A percentile compares a stretch with the other conserved stretches of the same genome.
Conservation (phyloP, 2,797 vertebrate species). For the Chromis chromis region DNA sequence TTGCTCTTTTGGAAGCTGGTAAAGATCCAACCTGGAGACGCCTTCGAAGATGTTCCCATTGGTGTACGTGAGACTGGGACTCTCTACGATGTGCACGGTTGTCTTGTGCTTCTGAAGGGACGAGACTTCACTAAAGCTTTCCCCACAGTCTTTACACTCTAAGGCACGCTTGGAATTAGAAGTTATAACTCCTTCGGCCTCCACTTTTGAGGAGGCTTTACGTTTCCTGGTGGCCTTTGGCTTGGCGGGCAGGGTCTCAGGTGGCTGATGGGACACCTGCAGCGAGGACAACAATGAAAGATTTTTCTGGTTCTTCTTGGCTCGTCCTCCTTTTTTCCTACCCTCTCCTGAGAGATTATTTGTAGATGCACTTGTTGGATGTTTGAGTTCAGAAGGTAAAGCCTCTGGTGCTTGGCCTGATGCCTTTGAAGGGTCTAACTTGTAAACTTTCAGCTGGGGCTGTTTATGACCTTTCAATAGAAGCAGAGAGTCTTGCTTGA, state of each 20-base stretch:
- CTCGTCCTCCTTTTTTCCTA: slow-evolving; percentile 71
- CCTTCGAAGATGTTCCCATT: slow-evolving; percentile 82
- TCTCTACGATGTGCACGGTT: slow-evolving; percentile 76
- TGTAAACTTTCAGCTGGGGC: slow-evolving; percentile 87
- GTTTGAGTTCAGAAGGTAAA: slow-evolving; percentile 33
- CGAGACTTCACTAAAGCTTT: slow-evolving; percentile 80
- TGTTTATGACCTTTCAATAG: slow-evolving; percentile 87
- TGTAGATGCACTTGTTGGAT: slow-evolving; percentile 29
- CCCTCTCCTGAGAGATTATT: slow-evolving; percentile 26
- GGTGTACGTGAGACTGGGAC: slow-evolving; percentile 76
- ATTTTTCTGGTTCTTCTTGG: slow-evolving; percentile 72
- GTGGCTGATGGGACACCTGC: slow-evolving; percentile 33
- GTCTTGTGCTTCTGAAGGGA: slow-evolving; percentile 85
- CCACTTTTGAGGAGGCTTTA: slow-evolving; percentile 77
- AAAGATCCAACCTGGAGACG: slow-evolving; percentile 63
- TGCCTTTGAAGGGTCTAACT: slow-evolving; percentile 82
- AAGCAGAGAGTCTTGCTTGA: slow-evolving; percentile 74
- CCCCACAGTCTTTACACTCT: slow-evolving; percentile 84
- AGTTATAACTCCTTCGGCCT: slow-evolving; percentile 82
- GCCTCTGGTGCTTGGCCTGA: slow-evolving; percentile 62
- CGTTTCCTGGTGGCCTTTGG: slow-evolving; percentile 82
- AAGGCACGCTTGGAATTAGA: slow-evolving; percentile 78
- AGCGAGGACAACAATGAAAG: slow-evolving; percentile 70
- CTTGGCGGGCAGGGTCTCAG: slow-evolving; percentile 54
- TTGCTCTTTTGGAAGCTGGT: slow-evolving; percentile 65